phyloP scores from a whole-genome alignment of 2,113 vertebrate species.

The Pagrus major region DNA sequence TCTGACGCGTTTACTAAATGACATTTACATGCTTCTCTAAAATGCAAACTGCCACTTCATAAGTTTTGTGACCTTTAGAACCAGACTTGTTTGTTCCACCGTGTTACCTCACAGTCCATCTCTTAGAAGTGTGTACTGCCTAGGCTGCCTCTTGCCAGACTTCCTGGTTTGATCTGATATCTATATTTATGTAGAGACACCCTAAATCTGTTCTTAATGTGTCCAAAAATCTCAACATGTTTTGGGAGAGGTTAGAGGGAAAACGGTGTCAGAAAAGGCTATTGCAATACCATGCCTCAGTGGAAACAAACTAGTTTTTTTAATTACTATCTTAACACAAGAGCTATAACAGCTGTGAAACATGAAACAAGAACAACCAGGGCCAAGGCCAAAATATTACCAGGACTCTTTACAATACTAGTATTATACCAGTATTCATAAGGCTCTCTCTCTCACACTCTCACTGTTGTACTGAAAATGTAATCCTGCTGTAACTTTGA shows the following conservation, averaged over 20 bases:
- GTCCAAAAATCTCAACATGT: background rate
- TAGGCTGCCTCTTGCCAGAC: background rate
- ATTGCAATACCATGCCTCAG: background rate
- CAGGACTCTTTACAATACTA: background rate
- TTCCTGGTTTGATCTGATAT: background rate
- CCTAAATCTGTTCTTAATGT: background rate
- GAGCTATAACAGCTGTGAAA: background rate
- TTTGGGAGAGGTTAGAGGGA: background rate
- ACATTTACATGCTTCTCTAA: slow-evolving; percentile 7
- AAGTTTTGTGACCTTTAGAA: slow-evolving; percentile 19
- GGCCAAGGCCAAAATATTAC: background rate
- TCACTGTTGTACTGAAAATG: slow-evolving; percentile 33
- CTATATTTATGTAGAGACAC: background rate
- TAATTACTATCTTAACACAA: background rate
- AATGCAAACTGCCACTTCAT: background rate
- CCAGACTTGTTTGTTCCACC: background rate
- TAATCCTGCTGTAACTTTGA: slow-evolving; percentile 11
- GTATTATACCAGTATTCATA: too few relatives aligned
- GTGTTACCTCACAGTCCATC: background rate
- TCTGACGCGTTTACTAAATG: background rate
- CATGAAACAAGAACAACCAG: background rate
- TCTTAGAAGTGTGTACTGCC: background rate
- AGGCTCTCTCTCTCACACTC: slow-evolving; percentile 26
- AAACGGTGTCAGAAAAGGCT: background rate
- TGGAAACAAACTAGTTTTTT: background rate